Conservation (phyloP, 2,888 invertebrate genomes). For the Melinopterus prodromus region DNA sequence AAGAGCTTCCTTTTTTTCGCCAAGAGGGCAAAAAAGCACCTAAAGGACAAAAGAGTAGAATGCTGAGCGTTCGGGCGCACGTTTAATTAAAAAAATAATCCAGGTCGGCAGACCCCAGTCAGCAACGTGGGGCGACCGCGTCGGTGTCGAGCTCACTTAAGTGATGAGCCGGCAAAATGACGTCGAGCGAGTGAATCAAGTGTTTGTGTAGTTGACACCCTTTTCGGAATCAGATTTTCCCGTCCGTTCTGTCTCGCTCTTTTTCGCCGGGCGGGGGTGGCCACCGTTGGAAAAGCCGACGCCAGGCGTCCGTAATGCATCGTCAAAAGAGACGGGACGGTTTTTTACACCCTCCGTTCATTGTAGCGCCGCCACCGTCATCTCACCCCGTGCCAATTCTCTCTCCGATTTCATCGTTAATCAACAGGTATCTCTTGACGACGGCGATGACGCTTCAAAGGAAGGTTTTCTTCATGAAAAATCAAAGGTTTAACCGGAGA, state of each 20-base stretch:
- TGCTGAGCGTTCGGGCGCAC: neutral
- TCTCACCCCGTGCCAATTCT: slow-evolving; percentile 10
- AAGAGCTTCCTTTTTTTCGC: neutral
- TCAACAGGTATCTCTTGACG: slow-evolving; percentile 37
- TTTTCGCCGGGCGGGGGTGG: slow-evolving; percentile 47
- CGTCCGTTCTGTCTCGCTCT: slow-evolving; percentile 36
- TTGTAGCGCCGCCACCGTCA: neutral
- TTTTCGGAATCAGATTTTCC: slow-evolving; percentile 56
- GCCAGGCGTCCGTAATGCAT: slow-evolving; percentile 35
- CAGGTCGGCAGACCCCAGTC: slow-evolving; percentile 17
- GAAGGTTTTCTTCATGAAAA: neutral
- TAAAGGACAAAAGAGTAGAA: slow-evolving; percentile 11
- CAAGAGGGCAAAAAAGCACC: slow-evolving; percentile 6
- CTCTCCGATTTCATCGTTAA: slow-evolving; percentile 35
- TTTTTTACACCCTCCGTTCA: slow-evolving; percentile 33
- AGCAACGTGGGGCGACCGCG: slow-evolving; percentile 13
- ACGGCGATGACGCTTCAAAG: neutral
- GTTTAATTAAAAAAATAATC: slow-evolving; percentile 27
- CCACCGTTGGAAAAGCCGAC: slow-evolving; percentile 20
- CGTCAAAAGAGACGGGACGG: slow-evolving; percentile 35
- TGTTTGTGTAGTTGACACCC: slow-evolving; percentile 59
- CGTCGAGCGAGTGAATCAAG: slow-evolving; percentile 55
- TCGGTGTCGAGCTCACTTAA: slow-evolving; percentile 38
- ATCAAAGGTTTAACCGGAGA: neutral
- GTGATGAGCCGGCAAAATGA: slow-evolving; percentile 54